Conservation (phyloP, 2,797 vertebrate species). For the Oreochromis mossambicus region DNA sequence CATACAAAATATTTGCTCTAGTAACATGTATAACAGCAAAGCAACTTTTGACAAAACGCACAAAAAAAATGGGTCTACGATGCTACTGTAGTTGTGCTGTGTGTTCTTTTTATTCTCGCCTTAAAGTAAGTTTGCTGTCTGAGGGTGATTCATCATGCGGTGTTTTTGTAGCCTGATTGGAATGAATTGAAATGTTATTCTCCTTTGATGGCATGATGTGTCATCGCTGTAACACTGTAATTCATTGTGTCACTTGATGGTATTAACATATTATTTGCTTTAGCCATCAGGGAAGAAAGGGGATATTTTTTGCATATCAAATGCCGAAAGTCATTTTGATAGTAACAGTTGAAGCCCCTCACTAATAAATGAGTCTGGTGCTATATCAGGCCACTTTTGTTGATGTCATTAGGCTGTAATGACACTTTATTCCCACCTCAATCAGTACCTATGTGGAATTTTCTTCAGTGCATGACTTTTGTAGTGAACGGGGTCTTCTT, state of each 20-base stretch:
- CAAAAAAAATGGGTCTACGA: not conserved
- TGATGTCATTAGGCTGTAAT: conserved; percentile 46
- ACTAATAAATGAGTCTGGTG: conserved; percentile 47
- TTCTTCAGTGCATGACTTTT: not conserved
- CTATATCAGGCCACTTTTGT: conserved; percentile 23
- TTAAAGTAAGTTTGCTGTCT: not conserved
- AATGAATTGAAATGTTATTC: conserved; percentile 46
- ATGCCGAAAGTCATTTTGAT: conserved; percentile 54
- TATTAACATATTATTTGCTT: conserved; percentile 49
- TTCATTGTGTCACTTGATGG: conserved; percentile 48
- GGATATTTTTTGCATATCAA: conserved; percentile 30
- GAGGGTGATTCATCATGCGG: conserved; percentile 18
- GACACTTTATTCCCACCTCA: conserved; percentile 30
- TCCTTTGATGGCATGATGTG: conserved; percentile 14
- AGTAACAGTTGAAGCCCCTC: conserved; percentile 35
- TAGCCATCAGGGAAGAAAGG: conserved; percentile 23
- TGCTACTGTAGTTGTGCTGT: not conserved
- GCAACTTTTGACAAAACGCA: conserved; percentile 50
- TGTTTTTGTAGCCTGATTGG: conserved; percentile 32
- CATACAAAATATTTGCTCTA: conserved; percentile 72
- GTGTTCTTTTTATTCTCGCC: not conserved
- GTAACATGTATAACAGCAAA: conserved; percentile 56
- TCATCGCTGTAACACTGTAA: conserved; percentile 27
- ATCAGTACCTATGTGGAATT: not conserved
- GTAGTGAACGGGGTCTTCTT: not conserved